Percentiles rank a stretch among this genome's conserved stretches.
Evolutionary conservation across 2,113 vertebrate species (phyloP).

Genomic region (Geothlypis trichas): DNA sequence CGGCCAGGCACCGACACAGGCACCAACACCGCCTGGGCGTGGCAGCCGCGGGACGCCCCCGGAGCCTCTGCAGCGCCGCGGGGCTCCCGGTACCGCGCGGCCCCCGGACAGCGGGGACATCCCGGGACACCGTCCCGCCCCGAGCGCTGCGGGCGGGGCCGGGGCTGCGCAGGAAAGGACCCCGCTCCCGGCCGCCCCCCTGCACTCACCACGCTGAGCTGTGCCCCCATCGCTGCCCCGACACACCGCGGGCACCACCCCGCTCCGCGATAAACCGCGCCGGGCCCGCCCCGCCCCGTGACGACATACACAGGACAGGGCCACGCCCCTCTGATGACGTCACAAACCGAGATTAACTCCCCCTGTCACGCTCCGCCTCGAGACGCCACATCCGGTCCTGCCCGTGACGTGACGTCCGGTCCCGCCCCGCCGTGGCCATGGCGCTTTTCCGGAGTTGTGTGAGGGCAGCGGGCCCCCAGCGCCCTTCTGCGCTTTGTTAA

Average conservation of each 20-base stretch:
- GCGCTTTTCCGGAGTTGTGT: no score
- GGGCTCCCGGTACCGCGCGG: neutral
- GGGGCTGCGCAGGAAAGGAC: neutral
- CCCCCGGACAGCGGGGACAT: neutral
- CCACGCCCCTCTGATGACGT: neutral
- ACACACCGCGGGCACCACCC: neutral
- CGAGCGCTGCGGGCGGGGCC: neutral
- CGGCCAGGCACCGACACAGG: neutral
- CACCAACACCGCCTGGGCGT: neutral
- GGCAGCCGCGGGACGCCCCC: neutral
- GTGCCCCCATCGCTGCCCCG: neutral
- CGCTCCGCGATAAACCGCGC: neutral
- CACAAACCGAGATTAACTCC: rapidly evolving
- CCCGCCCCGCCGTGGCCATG: neutral
- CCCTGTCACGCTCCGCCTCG: no score
- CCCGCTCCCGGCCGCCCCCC: neutral
- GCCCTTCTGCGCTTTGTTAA: rapidly evolving
- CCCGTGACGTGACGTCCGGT: no score
- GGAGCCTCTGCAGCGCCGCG: neutral
- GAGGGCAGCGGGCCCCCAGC: rapidly evolving
- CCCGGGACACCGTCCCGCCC: neutral
- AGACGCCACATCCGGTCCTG: no score
- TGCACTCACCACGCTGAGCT: neutral
- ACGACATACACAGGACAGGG: neutral
- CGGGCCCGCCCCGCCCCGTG: neutral